A percentile compares a stretch with the other conserved stretches of the same genome.
These are phyloP conservation scores for Lamellibrachia satsuma DNA, from an alignment of 2,888 invertebrate genomes.

Conservation along the genomic window DNA sequence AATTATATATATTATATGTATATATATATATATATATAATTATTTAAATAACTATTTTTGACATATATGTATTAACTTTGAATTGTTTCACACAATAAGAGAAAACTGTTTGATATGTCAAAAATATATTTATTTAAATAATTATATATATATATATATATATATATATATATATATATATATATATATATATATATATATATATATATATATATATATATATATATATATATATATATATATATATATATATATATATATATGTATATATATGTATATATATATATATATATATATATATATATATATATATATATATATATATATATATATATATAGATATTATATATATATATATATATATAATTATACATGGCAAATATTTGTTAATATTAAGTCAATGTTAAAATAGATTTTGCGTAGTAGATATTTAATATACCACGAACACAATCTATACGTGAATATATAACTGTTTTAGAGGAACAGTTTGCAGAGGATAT, in stretches of 20 bases:
- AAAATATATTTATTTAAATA: too few species aligned
- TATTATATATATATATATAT: too few species aligned
- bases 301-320: neutral
- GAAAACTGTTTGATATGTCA: too few species aligned
- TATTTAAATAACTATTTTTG: neutral
- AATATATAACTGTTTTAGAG: neutral
- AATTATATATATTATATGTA: neutral
- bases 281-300: slow-evolving; percentile 3
- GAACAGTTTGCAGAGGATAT: too few species aligned
- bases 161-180: too few species aligned
- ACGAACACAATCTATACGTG: neutral
- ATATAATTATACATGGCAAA: too few species aligned
- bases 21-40: neutral
- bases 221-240: neutral
- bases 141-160: too few species aligned
- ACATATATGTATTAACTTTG: neutral
- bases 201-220: neutral
- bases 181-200: neutral
- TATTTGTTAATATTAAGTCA: neutral
- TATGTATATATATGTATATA: neutral
- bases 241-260: neutral
- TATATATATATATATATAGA: neutral
- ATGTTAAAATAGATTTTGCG: too few species aligned
- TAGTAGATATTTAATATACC: too few species aligned
- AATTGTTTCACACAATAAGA: too few species aligned